Evolutionary conservation across 1,140 invertebrate species (phyloP).

Genomic region (Araneus ventricosus): DNA sequence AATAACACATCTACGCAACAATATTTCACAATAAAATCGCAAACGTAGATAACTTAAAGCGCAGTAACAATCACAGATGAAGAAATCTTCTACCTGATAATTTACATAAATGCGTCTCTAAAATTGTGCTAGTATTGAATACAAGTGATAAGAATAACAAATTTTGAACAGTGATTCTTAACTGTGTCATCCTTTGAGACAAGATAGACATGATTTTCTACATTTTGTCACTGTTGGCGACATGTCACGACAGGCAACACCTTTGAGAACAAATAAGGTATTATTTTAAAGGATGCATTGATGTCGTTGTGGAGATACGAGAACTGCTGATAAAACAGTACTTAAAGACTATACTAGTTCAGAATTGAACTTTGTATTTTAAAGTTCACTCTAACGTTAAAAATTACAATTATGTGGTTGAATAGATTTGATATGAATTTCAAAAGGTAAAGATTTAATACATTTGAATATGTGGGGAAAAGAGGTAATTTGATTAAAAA

Average conservation of each 20-base stretch:
- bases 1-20: neutral
- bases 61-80: neutral
- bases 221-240: neutral
- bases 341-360: too few species aligned
- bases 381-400: too few species aligned
- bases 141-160: neutral
- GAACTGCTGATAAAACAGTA: neutral
- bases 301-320: neutral
- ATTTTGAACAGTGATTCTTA: neutral
- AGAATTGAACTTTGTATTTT: too few species aligned
- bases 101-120: neutral
- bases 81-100: neutral
- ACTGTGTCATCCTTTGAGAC: neutral
- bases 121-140: neutral
- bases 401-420: too few species aligned
- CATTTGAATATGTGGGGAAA: too few species aligned
- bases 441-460: too few species aligned
- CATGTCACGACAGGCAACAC: neutral
- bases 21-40: neutral
- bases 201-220: neutral
- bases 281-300: neutral
- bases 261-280: neutral
- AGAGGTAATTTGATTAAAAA: too few species aligned
- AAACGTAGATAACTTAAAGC: neutral
- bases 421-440: too few species aligned